A percentile compares a stretch with the other conserved stretches of the same genome.
These are phyloP conservation scores for Karalla daura DNA, from an alignment of 2,797 vertebrate genomes.

Conservation along the genomic window DNA sequence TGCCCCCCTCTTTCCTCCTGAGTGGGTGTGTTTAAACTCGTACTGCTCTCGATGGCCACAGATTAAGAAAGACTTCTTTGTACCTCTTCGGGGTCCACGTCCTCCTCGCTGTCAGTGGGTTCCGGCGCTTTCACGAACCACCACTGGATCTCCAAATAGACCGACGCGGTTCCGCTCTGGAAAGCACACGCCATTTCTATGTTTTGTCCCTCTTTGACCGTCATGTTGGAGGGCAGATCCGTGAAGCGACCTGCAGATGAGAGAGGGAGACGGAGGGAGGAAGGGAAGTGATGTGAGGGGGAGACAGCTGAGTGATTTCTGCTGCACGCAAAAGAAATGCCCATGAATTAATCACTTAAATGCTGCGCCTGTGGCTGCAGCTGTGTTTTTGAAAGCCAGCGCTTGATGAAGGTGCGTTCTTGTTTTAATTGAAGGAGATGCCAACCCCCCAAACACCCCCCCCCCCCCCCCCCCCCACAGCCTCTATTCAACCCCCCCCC, in stretches of 20 bases:
- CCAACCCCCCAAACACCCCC: background rate
- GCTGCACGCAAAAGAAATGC: background rate
- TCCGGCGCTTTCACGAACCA: conserved; percentile 92
- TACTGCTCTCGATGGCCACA: background rate
- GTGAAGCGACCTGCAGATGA: conserved; percentile 92
- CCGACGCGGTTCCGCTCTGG: conserved; percentile 91
- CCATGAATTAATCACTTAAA: conserved; percentile 9
- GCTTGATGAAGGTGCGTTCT: conserved; percentile 32
- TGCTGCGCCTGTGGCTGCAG: conserved; percentile 2
- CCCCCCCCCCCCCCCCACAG: too few species aligned
- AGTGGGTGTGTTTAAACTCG: conserved; percentile 29
- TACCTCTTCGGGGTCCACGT: conserved; percentile 89
- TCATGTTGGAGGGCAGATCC: conserved; percentile 93
- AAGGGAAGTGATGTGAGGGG: background rate
- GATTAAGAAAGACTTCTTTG: background rate
- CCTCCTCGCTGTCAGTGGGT: conserved; percentile 84
- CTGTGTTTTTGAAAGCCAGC: conserved; percentile 2
- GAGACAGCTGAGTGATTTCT: conserved; percentile 25
- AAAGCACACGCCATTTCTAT: conserved; percentile 98
- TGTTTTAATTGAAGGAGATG: conserved; percentile 34
- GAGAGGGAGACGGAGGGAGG: conserved; percentile 58
- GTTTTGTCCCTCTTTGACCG: conserved; percentile 93
- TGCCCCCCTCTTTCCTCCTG: conserved; percentile 21
- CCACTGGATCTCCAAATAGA: conserved; percentile 97
- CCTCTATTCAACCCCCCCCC: too few species aligned